Percentiles rank a stretch among this genome's conserved stretches.
phyloP scores from a whole-genome alignment of 2,797 vertebrate genomes.

The Oreortyx pictus region DNA sequence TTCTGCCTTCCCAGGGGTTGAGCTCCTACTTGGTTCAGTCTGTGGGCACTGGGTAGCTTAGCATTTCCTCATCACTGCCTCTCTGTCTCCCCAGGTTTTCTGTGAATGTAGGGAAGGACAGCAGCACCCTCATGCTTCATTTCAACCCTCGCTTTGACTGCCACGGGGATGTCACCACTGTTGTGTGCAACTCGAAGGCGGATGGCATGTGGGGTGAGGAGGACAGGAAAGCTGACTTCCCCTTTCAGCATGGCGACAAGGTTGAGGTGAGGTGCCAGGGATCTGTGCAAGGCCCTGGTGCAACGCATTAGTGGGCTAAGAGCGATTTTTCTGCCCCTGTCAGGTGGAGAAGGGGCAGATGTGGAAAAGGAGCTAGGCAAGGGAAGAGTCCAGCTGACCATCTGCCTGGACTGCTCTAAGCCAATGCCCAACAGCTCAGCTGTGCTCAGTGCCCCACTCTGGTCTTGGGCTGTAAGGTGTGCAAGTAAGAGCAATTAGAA shows the following conservation, averaged over 20 bases:
- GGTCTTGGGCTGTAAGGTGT: neutral
- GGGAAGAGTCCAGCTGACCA: neutral
- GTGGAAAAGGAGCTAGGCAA: neutral
- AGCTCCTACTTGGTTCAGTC: neutral
- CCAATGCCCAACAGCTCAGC: neutral
- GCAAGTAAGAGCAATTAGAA: neutral
- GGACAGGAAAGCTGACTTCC: constrained; percentile 75
- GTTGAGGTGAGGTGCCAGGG: constrained; percentile 61
- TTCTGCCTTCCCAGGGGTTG: too few relatives aligned
- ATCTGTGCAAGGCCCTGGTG: neutral
- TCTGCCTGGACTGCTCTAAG: neutral
- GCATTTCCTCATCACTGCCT: neutral
- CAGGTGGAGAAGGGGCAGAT: neutral
- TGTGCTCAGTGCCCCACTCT: neutral
- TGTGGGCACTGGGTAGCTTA: neutral
- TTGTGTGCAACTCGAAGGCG: constrained; percentile 80
- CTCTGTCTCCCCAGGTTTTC: constrained; percentile 67
- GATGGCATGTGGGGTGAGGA: constrained; percentile 73
- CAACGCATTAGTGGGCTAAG: accelerated
- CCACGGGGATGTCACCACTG: constrained; percentile 70
- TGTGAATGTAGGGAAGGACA: constrained; percentile 80
- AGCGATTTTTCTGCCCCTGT: neutral
- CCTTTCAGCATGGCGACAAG: constrained; percentile 74
- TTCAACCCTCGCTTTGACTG: constrained; percentile 82
- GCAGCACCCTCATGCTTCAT: constrained; percentile 75